Conservation (phyloP, 1,140 invertebrate genomes). For the Periplaneta americana region DNA sequence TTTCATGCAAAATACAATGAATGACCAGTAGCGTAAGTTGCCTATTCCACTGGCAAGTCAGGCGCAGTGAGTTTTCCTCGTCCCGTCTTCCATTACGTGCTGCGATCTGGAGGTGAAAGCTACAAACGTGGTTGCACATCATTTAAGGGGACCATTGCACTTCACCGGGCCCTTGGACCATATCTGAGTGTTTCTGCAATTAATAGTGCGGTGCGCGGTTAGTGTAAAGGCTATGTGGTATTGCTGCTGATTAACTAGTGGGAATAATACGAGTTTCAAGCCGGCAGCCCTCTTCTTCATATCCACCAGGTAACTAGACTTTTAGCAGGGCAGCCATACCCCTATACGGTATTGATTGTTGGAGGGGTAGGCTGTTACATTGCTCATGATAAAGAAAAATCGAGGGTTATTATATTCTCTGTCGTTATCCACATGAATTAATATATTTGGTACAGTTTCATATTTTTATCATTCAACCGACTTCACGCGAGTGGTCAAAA, state of each 20-base stretch:
- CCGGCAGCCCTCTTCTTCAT: not conserved
- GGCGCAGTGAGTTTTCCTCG: not conserved
- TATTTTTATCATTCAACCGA: not conserved
- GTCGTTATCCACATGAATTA: not conserved
- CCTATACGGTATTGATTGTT: not conserved
- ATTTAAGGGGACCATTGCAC: not conserved
- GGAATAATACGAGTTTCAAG: not conserved
- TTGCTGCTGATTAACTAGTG: not conserved
- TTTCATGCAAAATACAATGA: not conserved
- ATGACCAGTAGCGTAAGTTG: no score
- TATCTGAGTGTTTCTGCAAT: not conserved
- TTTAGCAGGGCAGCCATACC: not conserved
- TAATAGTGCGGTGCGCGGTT: not conserved
- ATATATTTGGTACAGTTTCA: not conserved
- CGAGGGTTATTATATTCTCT: not conserved
- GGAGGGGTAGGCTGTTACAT: not conserved
- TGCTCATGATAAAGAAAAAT: not conserved
- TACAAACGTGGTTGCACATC: not conserved
- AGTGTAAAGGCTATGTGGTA: not conserved
- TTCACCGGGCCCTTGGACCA: not conserved
- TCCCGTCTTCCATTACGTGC: not conserved
- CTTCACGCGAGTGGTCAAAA: not conserved
- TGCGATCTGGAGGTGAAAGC: not conserved
- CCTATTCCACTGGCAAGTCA: not conserved
- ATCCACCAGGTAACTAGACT: not conserved